Base-by-base conservation (phyloP, 2,888 invertebrate species). In the Aproaerema taeniolella region DNA sequence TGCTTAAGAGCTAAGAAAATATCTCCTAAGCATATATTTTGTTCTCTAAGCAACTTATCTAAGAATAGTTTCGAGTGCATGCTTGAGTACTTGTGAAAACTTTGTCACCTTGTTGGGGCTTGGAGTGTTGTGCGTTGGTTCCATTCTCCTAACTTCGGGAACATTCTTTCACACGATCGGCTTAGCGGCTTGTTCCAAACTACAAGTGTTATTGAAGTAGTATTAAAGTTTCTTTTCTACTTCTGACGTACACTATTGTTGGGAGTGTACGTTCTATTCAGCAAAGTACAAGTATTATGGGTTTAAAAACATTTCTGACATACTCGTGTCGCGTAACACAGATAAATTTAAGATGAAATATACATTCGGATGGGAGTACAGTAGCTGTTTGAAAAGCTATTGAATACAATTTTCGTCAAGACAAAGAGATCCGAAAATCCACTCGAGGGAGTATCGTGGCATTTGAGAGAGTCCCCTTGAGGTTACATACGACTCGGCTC, bases 121-220 rank as follows among this genome's bases (percentile, higher is more conserved):
- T 39, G 13, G 56, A 62, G 60, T 70, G 67, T 69, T 66, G 61
- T 67, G 67, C 65, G 69, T 67, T 58, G 58, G 58, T 69, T 66
- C 79, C 68, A 77, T 80, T 81, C 73, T 71, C 50, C 51, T 61
- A 75, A 76, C 58, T 81, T 70, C 47, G 58, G 54, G 66, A 63
- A 61, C 51, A 64, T 79, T 76, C 79, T 71, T 76, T 73, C 71
- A 54, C 69, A 56, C 68, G 74, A 78, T 72, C 80, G 80, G 74
- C 81, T 82, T 82, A 83, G 73, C 69, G 74, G 72, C 76, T 76
- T 68, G 73, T 60, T 62, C 59, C 47, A 58, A 70, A 75, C 74
- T 70, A 72, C 64, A 61, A 79, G 78, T 69, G 63, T 68, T 72
- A 68, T 77, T 77, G 66, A 67, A 78, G 70, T 62, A 63, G 59